Conservation (phyloP, 2,797 vertebrate species). For the Novumbra hubbsi region DNA sequence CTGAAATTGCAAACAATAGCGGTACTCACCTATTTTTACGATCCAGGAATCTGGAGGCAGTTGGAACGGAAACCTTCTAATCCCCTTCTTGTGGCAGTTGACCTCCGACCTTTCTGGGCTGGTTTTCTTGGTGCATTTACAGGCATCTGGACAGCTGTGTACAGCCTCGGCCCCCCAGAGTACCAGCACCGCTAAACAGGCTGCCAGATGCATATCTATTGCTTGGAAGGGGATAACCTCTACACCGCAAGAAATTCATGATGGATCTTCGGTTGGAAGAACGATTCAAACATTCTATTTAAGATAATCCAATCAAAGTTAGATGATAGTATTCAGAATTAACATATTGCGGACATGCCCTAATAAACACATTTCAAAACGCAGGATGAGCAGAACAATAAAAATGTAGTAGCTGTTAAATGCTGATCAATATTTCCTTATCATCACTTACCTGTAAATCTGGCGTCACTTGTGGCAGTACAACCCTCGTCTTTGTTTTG, state of each 20-base stretch:
- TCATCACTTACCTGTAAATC: conserved; percentile 41
- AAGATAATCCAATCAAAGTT: conserved; percentile 30
- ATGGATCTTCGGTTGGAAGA: conserved; percentile 4
- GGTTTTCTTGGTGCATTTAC: conserved; percentile 65
- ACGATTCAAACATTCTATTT: conserved; percentile 21
- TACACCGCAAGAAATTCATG: conserved; percentile 22
- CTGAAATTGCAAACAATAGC: background rate
- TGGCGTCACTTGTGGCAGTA: background rate
- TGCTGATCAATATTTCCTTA: background rate
- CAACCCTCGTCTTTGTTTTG: conserved; percentile 13
- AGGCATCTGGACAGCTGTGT: conserved; percentile 62
- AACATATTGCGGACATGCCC: conserved; percentile 12
- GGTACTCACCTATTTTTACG: conserved; percentile 69
- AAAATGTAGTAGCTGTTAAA: background rate
- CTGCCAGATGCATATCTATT: conserved; percentile 40
- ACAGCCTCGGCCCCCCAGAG: conserved; percentile 38
- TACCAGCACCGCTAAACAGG: conserved; percentile 30
- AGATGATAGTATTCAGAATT: conserved; percentile 16
- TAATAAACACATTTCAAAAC: background rate
- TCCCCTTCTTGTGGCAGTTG: conserved; percentile 69
- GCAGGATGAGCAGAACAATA: background rate
- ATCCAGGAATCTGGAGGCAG: conserved; percentile 73
- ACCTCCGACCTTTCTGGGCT: conserved; percentile 67
- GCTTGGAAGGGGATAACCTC: background rate
- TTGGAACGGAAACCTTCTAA: conserved; percentile 61